A percentile compares a stretch with the other conserved stretches of the same genome.
These are phyloP conservation scores for Itoplectis maculator DNA, from an alignment of 2,888 invertebrate species.

Conservation along the genomic window DNA sequence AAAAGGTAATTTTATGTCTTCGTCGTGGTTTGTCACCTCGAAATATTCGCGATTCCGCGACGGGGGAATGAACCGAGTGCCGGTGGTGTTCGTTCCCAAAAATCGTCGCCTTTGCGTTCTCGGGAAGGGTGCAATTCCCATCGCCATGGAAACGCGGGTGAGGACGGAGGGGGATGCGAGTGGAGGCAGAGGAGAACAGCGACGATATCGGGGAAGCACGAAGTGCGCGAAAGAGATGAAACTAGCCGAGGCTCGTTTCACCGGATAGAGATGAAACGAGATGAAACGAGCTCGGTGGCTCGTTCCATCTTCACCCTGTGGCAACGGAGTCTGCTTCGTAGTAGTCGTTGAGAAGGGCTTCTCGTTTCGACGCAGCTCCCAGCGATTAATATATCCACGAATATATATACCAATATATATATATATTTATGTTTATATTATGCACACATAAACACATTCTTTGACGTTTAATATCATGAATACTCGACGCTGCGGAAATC, in stretches of 20 bases:
- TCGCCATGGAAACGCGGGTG: slow-evolving; percentile 61
- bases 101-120: slow-evolving; percentile 62
- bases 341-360: slow-evolving; percentile 31
- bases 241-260: slow-evolving; percentile 28
- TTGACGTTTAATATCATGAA: slow-evolving; percentile 49
- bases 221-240: slow-evolving; percentile 19
- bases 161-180: slow-evolving; percentile 3
- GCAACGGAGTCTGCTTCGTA: slow-evolving; percentile 46
- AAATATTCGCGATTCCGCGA: slow-evolving; percentile 16
- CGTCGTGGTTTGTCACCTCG: neutral
- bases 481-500: slow-evolving; percentile 3
- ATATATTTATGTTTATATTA: no score
- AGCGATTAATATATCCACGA: slow-evolving; percentile 13
- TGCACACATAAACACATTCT: neutral
- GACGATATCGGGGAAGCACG: slow-evolving; percentile 47
- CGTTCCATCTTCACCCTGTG: slow-evolving; percentile 22
- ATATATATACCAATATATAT: neutral
- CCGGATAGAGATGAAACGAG: neutral
- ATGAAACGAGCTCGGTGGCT: slow-evolving; percentile 29
- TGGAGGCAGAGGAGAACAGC: slow-evolving; percentile 1
- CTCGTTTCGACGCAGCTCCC: slow-evolving; percentile 55
- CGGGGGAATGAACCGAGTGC: neutral
- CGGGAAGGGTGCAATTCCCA: slow-evolving; percentile 55
- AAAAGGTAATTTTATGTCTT: neutral
- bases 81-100: slow-evolving; percentile 30